Evolutionary conservation across 2,113 vertebrate genomes (phyloP).

Genomic region (Orycteropus afer): DNA sequence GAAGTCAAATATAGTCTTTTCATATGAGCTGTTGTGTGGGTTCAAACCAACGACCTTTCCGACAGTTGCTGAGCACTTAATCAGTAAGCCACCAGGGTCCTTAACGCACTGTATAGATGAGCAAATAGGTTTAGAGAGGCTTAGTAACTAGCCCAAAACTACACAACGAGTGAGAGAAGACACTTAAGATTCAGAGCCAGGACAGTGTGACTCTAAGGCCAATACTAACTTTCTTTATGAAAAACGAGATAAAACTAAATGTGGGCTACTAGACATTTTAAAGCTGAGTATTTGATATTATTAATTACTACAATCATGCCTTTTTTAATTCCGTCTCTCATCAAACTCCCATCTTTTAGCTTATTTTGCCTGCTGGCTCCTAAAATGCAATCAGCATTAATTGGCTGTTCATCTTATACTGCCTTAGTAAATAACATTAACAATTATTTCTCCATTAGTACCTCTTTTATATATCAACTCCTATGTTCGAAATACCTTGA

Average conservation of each 20-base stretch:
- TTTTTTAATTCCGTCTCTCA: background rate
- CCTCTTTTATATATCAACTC: background rate
- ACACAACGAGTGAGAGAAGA: background rate
- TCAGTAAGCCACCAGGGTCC: background rate
- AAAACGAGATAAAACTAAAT: background rate
- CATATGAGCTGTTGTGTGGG: background rate
- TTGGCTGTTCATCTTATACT: background rate
- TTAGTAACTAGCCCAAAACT: background rate
- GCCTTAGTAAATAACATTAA: background rate
- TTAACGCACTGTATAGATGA: background rate
- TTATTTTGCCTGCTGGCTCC: background rate
- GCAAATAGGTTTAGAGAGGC: background rate
- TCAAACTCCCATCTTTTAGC: background rate
- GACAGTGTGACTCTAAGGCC: background rate
- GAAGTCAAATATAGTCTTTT: background rate
- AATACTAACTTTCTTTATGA: background rate
- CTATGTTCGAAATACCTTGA: conserved; percentile 70
- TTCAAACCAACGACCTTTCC: background rate
- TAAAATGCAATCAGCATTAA: background rate
- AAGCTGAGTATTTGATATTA: background rate
- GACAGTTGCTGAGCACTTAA: background rate
- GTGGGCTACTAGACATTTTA: background rate
- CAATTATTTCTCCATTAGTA: background rate
- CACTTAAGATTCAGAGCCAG: background rate
- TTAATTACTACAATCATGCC: background rate